phyloP scores from a whole-genome alignment of 1,140 invertebrate genomes.

The Mya arenaria region DNA sequence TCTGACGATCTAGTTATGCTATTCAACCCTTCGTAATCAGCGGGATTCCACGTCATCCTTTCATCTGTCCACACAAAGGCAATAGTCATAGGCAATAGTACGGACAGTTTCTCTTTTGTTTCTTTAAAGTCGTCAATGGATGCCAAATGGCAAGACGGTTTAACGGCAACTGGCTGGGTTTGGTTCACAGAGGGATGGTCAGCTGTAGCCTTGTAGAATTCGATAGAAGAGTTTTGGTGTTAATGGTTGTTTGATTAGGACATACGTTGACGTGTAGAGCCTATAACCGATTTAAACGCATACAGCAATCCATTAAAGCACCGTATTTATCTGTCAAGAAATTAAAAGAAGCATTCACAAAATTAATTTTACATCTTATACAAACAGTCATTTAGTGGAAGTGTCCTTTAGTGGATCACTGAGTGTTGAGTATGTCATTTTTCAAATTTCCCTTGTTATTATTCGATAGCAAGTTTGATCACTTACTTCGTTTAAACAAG shows the following conservation, averaged over 20 bases:
- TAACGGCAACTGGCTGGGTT: background rate
- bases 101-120: background rate
- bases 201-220: conserved; percentile 11
- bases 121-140: conserved; percentile 23
- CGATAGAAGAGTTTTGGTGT: background rate
- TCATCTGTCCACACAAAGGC: conserved; percentile 9
- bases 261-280: no score
- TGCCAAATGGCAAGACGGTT: background rate
- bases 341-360: no score
- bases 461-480: no score
- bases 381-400: no score
- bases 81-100: background rate
- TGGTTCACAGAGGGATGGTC: background rate
- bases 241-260: background rate
- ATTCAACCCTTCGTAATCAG: background rate
- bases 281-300: no score
- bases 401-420: no score
- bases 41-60: conserved; percentile 11
- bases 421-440: no score
- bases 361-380: no score
- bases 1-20: background rate
- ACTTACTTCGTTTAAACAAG: no score
- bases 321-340: no score
- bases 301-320: no score
- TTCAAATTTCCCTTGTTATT: no score